Base-by-base conservation (phyloP, 2,797 vertebrate genomes). In the Xerus rutilus region DNA sequence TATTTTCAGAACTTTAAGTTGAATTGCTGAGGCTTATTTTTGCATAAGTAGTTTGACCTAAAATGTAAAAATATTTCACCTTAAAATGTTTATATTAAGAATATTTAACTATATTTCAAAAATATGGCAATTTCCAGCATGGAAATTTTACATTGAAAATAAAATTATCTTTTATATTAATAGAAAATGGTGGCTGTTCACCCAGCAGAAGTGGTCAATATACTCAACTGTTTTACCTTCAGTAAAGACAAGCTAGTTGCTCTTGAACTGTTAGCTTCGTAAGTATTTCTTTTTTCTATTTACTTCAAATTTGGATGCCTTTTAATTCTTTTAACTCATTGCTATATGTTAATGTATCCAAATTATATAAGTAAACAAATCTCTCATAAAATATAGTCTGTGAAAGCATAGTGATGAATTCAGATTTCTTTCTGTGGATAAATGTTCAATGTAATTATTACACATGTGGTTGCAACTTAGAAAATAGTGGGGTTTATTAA, bases 151-250 rank as follows among this genome's bases (percentile, higher is more conserved):
- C 5, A 5, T 65, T 97, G 65, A 89, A 93, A 76, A 65, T 86
- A 43, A 93, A 23, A 45, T 92, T 70, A 30, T 96, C 97, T 70
- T 87, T 97, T 97, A 32, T 92, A 28, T 97, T 98, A 67, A 64
- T 97, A 99, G 99, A 99, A 99, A 99, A 99, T 99, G 99, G 99
- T 99, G 90, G 99, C 99, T 86, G 99, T 99, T 93, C 99, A 99
- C 0, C 99, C 99, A 96, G 99, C 99, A 78, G 99, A 99, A 98
- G 99, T 99, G 94, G 99, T 99, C 97, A 99, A 99, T 96, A 99
- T 99, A 95, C 99, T 99, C 97, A 99, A 99, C 96, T 99, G 99
- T 97, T 99, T 99, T 97, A 99, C 99, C 13, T 99, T 99, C 97
- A 99, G 99, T 86, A 99, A 99, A 97, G 99, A 99, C 98, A 99